phyloP scores from a whole-genome alignment of 2,888 invertebrate genomes.

The Ormyrus nitidulus region DNA sequence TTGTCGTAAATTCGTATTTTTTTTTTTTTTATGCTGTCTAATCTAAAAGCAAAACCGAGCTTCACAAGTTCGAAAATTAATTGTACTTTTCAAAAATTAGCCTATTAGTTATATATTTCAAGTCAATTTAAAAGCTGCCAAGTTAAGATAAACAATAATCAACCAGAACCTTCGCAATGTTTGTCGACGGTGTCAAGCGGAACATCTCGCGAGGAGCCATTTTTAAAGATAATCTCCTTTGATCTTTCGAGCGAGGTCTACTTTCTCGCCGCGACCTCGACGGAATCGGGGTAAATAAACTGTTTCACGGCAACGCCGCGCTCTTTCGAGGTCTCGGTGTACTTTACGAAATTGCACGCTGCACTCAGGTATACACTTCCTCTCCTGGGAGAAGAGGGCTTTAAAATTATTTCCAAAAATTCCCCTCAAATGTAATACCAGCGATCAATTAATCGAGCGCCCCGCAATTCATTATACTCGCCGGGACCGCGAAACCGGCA shows the following conservation, averaged over 20 bases:
- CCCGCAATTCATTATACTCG: conserved; percentile 6
- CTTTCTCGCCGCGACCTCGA: conserved; percentile 26
- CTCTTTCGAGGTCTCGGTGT: no score
- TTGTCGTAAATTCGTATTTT: no score
- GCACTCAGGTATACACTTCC: background rate
- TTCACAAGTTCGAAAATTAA: no score
- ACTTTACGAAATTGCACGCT: no score
- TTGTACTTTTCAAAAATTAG: no score
- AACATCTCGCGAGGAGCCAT: background rate
- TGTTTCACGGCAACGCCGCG: conserved; percentile 12
- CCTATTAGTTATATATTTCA: no score
- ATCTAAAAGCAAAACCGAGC: no score
- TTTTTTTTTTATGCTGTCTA: no score
- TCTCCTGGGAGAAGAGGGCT: background rate
- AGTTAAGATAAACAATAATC: background rate
- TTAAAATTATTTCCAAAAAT: no score
- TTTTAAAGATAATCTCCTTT: conserved; percentile 46
- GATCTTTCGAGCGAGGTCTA: conserved; percentile 30
- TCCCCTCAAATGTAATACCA: no score
- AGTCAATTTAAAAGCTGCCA: no score
- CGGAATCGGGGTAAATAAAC: conserved; percentile 50
- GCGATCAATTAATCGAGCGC: conserved; percentile 7
- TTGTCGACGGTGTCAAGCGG: conserved; percentile 5
- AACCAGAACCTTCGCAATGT: conserved; percentile 1
- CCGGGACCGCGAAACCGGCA: no score